Evolutionary conservation across 2,888 invertebrate genomes (phyloP).

Genomic region (Halictus quadricinctus): DNA sequence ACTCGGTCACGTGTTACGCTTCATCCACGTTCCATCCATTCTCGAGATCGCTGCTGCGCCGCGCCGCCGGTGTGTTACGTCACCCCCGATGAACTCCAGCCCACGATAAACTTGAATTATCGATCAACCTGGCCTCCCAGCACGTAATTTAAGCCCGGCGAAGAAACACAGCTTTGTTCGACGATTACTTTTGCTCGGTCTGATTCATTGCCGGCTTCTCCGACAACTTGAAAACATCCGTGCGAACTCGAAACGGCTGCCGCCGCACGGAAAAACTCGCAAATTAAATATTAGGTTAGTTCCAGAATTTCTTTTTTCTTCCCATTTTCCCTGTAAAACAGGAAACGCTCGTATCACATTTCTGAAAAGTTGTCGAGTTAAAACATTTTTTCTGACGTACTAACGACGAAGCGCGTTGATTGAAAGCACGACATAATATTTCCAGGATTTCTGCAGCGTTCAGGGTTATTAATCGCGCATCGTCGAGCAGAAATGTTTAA

Average conservation of each 20-base stretch:
- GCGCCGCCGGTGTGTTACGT: conserved; percentile 28
- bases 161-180: neutral
- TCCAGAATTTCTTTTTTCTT: too few species aligned
- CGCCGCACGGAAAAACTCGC: neutral
- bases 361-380: too few species aligned
- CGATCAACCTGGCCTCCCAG: conserved; percentile 11
- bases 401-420: too few species aligned
- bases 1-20: conserved; percentile 48
- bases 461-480: neutral
- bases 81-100: conserved; percentile 23
- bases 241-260: neutral
- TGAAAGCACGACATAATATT: neutral
- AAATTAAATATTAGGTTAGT: neutral
- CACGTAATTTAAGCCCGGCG: neutral
- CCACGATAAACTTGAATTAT: conserved; percentile 29
- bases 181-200: neutral
- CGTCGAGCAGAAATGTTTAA: conserved; percentile 1
- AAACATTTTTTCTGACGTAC: too few species aligned
- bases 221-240: neutral
- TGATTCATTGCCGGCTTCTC: neutral
- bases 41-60: conserved; percentile 31
- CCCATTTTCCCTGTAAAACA: too few species aligned
- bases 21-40: conserved; percentile 57
- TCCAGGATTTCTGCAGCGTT: neutral
- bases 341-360: too few species aligned